phyloP scores from a whole-genome alignment of 2,888 invertebrate genomes.

The Mythimna impura region DNA sequence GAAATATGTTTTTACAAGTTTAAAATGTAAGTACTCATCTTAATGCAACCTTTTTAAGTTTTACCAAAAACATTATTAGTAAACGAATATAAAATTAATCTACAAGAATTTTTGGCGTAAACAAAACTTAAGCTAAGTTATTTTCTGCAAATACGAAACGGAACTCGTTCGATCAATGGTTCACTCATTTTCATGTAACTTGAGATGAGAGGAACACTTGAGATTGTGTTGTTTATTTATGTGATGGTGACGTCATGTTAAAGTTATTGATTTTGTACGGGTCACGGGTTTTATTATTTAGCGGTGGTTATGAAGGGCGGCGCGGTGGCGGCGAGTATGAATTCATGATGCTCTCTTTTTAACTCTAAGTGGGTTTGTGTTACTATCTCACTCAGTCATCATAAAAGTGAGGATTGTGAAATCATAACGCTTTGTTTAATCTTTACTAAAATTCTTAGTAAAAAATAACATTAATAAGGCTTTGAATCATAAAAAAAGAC shows the following conservation, averaged over 20 bases:
- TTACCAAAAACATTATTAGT: too few relatives aligned
- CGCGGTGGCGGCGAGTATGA: too few relatives aligned
- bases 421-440: background rate
- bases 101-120: background rate
- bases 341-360: background rate
- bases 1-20: conserved; percentile 1
- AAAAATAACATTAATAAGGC: background rate
- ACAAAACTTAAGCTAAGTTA: background rate
- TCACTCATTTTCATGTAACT: conserved; percentile 10
- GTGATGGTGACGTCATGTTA: conserved; percentile 22
- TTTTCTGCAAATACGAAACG: conserved; percentile 39
- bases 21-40: background rate
- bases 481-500: conserved; percentile 2
- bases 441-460: background rate
- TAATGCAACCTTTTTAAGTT: background rate
- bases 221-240: conserved; percentile 11
- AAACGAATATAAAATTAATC: background rate
- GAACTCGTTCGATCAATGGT: conserved; percentile 32
- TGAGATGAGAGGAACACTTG: conserved; percentile 40
- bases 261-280: conserved; percentile 13
- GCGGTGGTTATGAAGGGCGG: background rate
- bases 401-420: background rate
- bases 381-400: background rate
- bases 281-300: conserved; percentile 23
- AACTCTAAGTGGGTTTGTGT: background rate